Base-by-base conservation (phyloP, 2,888 invertebrate species). In the Marronus borbonicus region DNA sequence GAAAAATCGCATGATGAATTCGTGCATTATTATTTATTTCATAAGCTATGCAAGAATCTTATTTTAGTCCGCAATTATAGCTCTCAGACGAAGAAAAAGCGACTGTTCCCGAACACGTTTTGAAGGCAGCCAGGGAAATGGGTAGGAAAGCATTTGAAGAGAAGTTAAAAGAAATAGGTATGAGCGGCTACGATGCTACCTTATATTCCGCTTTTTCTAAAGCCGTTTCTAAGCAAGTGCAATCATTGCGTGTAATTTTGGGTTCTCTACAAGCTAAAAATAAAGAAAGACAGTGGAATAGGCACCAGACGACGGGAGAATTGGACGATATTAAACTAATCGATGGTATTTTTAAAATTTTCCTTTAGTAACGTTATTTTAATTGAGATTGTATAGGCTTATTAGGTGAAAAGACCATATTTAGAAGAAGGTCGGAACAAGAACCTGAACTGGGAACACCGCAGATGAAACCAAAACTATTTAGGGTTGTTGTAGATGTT, bases 291-390 rank as follows among this genome's bases (percentile, higher is more conserved):
- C 95, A 97, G 84, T 99, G 99, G 98, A 92, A 94, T 76, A 92
- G 95, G 76, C 97, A 98, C 87, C 98, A 98, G 89, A 97, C 98
- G 0, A 94, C 95, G 75, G 98, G 99, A 0, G 99, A 99, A 87
- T 89, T 99, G 44, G 99, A 99, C 85, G 98, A 98, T 83, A 93
- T 94, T 0, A 98, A 98, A 87, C 91, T 99, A 78, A 97, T 99
- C 83, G 99, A 99, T 90, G 97, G 96, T 91, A 87, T 81, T 52
- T 50, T 12, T 4, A 17, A n/a, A 39, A 55, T 20, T 12, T 44
- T 58, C 3, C 36, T 4, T 20, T 52, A n/a, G 28, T 52, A 17
- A 50, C 4, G 12, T 76, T 39, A 3, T 31, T 65, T 76, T 64
- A 24, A 28, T 58, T 39, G 10, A 12, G n/a, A 66, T 76, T 76